Conservation (phyloP, 2,113 vertebrate species). For the Myrmophylax atrothorax region DNA sequence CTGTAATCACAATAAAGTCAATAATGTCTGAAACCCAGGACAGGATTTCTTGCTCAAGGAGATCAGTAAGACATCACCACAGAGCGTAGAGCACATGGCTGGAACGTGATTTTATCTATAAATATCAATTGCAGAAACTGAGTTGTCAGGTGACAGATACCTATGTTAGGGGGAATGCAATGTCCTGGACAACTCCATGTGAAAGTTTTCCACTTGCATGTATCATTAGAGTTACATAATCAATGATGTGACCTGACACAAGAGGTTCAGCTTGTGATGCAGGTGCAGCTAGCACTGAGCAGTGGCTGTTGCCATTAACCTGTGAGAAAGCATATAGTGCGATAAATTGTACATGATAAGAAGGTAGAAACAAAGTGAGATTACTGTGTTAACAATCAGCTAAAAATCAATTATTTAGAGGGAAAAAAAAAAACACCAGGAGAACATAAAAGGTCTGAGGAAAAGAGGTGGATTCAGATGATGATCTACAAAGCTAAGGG, state of each 20-base stretch:
- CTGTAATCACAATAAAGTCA: background rate
- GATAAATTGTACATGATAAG: background rate
- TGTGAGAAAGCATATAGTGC: background rate
- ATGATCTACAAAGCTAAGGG: background rate
- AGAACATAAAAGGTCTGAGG: background rate
- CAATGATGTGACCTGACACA: rapidly evolving
- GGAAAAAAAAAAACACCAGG: background rate
- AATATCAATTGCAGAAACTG: background rate
- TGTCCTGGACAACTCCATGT: background rate
- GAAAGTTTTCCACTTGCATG: background rate
- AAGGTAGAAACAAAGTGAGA: background rate
- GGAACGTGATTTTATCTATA: background rate
- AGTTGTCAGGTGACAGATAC: background rate
- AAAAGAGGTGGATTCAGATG: background rate
- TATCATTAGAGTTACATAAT: background rate
- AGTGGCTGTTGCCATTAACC: background rate
- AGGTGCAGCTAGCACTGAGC: background rate
- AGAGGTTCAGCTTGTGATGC: background rate
- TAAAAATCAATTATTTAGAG: background rate
- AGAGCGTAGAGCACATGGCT: background rate
- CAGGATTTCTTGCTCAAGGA: background rate
- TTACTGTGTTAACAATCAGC: background rate
- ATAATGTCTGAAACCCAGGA: background rate
- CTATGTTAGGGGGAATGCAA: background rate
- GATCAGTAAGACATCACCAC: rapidly evolving